phyloP scores from a whole-genome alignment of 2,797 vertebrate genomes.

The Hipposideros larvatus region DNA sequence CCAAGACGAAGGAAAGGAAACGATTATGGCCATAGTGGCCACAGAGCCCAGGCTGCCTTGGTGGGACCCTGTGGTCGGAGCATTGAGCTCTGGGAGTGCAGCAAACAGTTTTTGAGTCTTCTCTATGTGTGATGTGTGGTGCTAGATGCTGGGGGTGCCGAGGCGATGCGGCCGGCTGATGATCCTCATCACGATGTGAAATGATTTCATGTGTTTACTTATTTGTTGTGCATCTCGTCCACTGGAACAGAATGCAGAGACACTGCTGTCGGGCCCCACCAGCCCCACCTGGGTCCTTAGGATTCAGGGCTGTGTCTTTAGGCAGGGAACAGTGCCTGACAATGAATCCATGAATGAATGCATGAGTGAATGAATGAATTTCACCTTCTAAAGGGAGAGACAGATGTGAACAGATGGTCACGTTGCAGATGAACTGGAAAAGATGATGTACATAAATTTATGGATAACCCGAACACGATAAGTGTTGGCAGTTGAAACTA shows the following conservation, averaged over 20 bases:
- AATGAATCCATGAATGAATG: neutral
- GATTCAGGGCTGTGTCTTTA: neutral
- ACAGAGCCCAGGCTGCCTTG: neutral
- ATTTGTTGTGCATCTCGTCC: neutral
- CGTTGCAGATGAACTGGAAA: neutral
- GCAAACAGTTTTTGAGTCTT: accelerated
- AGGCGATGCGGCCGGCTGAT: accelerated
- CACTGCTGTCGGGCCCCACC: neutral
- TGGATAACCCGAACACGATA: neutral
- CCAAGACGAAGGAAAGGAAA: neutral
- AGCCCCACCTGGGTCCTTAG: accelerated
- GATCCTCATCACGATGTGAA: neutral
- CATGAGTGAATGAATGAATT: neutral
- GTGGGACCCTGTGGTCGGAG: neutral
- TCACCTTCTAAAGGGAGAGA: neutral
- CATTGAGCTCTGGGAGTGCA: accelerated
- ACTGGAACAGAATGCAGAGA: neutral
- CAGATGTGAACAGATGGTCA: neutral
- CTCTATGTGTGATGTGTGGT: accelerated
- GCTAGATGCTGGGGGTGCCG: too few relatives aligned
- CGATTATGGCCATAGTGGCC: neutral
- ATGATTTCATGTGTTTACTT: neutral
- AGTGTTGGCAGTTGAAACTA: neutral
- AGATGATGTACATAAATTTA: neutral
- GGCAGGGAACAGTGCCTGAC: neutral